Base-by-base conservation (phyloP, 2,797 vertebrate genomes). In the Paedocypris micromegethes region DNA sequence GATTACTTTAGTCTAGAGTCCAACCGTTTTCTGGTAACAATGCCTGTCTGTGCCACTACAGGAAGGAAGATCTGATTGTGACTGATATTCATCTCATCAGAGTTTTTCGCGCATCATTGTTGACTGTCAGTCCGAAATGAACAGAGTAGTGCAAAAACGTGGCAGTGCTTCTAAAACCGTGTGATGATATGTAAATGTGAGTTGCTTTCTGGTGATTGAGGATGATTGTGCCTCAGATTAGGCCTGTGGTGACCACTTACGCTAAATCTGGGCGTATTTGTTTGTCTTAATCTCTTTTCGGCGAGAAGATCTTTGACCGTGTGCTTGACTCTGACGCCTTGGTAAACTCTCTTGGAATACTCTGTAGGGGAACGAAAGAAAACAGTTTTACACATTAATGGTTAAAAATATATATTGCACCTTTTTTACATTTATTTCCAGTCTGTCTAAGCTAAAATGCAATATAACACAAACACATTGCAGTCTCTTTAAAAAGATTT, bases 221-320 rank as follows among this genome's bases (percentile, higher is more conserved):
- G 44, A 37, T 9, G 9, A 58, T 66, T 5, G 5, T 9, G 23
- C 23, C 23, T 23, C 23, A 23, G 23, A 23, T 23, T 23, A 23
- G 23, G 23, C 23, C 23, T 23, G 23, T 23, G 23, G 23, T 23
- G 23, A 23, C 9, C 58, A 74, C 92, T 93, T 85, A 94, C 92
- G 0, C 70, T 86, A 70, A 83, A 79, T 54, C 85, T 84, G 62
- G 90, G 86, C 79, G 81, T 78, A 37, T 75, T 88, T 58, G 83
- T 87, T 77, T 93, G 91, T 66, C 84, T 84, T 40, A 89, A 92
- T 43, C 92, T 78, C 60, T 92, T 91, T 50, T 93, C 92, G 2
- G 92, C 92, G 41, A 94, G 88, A 0, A 94, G 89, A 2, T 94
- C 92, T 80, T 94, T 94, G 74, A 94, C 92, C 0, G 92, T 94